Base-by-base conservation (phyloP, 1,140 invertebrate species). In the Zophobas morio region DNA sequence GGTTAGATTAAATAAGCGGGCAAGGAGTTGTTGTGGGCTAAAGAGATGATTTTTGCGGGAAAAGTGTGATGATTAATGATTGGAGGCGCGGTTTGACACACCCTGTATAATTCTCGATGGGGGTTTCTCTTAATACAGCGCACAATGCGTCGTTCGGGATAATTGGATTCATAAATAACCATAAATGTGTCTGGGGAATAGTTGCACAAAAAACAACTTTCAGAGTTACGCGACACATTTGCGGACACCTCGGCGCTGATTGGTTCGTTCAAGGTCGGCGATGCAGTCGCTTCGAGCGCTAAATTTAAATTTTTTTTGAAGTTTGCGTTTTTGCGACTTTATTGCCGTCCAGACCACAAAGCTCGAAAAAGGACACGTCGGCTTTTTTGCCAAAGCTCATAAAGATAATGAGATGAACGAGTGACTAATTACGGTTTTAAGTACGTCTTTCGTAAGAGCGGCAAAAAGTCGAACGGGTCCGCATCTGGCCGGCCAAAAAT, bases 41-140 rank as follows among this genome's bases (percentile, higher is more conserved):
- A 36, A 39, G n/a, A 60, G n/a, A 60, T 60, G 56, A 6, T 60
- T n/a, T 54, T 20, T 33, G 6, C 34, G 33, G 56, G 2, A 66
- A 40, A 51, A 66, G 35, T 66, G 37, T 33, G 37, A 66, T 42
- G 60, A 66, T 42, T 42, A 42, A 66, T 66, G 39, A 4, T 6
- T 39, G 2, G 42, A 66, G 60, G 60, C 33, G 60, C 60, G 60
- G 60, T 66, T 42, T 42, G 60, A 39, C 60, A 42, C 60, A 66
- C 60, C 60, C 60, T 42, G 39, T 42, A 42, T 42, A 42, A 20
- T 51, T 40, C 60, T 32, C 39, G 37, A 66, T 66, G 60, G 60
- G 60, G 39, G 37, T 66, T 42, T 66, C 33, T 42, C 33, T 33
- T 57, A 51, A 51, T 51, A 51, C 49, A 20, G n/a, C 33, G 1